Conservation (phyloP, 2,113 vertebrate genomes). For the Aphyosemion australe region DNA sequence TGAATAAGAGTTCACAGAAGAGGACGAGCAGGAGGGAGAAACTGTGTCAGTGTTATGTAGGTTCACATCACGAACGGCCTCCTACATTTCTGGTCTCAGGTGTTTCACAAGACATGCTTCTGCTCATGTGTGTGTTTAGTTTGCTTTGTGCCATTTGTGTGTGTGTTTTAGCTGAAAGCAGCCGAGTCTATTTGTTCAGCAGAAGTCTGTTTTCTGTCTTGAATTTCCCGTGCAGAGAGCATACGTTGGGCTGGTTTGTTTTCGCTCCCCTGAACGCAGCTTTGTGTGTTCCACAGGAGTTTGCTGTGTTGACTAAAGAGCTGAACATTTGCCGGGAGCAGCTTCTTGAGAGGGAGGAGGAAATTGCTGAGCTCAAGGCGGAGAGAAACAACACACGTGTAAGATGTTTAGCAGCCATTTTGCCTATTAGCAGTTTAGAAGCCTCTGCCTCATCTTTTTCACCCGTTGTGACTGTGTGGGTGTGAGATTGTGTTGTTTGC, state of each 20-base stretch:
- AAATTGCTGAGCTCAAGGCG: conserved; percentile 92
- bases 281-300: conserved; percentile 83
- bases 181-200: background rate
- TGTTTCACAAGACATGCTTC: conserved; percentile 30
- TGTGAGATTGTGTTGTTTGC: conserved; percentile 44
- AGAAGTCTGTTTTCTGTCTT: background rate
- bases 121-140: conserved; percentile 25
- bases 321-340: conserved; percentile 92
- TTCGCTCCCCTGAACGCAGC: conserved; percentile 56
- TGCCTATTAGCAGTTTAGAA: conserved; percentile 64
- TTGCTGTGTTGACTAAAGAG: conserved; percentile 92
- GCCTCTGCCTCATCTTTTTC: conserved; percentile 54
- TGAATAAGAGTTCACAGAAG: conserved; percentile 60
- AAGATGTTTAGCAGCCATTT: conserved; percentile 73
- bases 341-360: conserved; percentile 92
- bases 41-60: conserved; percentile 62
- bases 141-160: background rate
- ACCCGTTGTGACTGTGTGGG: conserved; percentile 58
- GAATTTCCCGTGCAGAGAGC: background rate
- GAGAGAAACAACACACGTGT: conserved; percentile 92
- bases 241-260: conserved; percentile 48
- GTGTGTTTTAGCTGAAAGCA: background rate
- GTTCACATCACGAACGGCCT: conserved; percentile 53
- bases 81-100: conserved; percentile 43
- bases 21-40: conserved; percentile 50